Base-by-base conservation (phyloP, 2,113 vertebrate genomes). In the Zootoca vivipara region DNA sequence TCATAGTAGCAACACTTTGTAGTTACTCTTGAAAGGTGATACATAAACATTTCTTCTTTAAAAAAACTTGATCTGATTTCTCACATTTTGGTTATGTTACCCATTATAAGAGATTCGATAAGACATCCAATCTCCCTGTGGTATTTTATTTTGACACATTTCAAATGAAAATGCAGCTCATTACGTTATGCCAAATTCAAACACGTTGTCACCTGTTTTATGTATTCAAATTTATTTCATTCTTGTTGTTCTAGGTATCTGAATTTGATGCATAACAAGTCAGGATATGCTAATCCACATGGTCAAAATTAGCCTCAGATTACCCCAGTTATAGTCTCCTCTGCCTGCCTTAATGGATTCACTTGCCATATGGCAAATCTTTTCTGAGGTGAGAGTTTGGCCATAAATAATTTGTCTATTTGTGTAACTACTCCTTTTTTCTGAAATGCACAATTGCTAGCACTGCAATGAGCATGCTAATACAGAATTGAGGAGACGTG, bases 71-170 rank as follows among this genome's bases (percentile, higher is more conserved):
- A 86, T 95, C 91, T 91, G 89, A 85, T 94, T 96, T 96, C 93
- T 94, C 95, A 95, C 95, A 91, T 95, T 95, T 90, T 95, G 93
- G 92, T 91, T 94, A 90, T 94, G 91, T 91, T 95, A 92, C 93
- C 91, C 94, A 92, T 93, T 95, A 93, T 78, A 90, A 93, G 87
- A 85, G 89, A 94, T 94, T 94, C 95, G 92, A 88, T 74, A 90
- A 93, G 94, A 93, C 85, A 93, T 79, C 67, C 83, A 94, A 92
- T 94, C 81, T 94, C 93, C 92, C 92, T 85, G 89, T 79, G 93
- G 93, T 94, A 93, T 96, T 95, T 95, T 95, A 92, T 95, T 95
- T 94, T 96, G 94, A 95, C 95, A 94, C 92, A 35, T 95, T 92
- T 95, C 95, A 94, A 91, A 93, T 91, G 93, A 94, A 95, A 94